Evolutionary conservation across 2,113 vertebrate species (phyloP).

Genomic region (Catharus bicknelli): DNA sequence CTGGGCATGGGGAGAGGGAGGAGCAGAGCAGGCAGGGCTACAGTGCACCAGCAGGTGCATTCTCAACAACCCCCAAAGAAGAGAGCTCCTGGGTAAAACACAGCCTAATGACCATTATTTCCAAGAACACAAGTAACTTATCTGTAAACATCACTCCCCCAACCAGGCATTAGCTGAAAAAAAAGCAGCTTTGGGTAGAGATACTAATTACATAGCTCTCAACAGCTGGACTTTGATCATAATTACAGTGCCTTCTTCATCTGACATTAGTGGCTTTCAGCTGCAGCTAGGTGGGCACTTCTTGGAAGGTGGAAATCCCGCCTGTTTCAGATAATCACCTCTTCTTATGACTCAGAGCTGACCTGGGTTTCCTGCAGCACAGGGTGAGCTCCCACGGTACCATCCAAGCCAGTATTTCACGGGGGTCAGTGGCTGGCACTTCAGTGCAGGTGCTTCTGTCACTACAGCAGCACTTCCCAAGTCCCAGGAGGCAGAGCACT

Average conservation of each 20-base stretch:
- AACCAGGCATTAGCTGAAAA: conserved; percentile 8
- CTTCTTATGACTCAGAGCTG: conserved; percentile 16
- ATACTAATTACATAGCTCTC: conserved; percentile 52
- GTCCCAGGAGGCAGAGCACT: not conserved
- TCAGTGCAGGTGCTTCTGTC: not conserved
- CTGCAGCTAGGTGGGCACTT: conserved; percentile 22
- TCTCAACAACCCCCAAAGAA: not conserved
- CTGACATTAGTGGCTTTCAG: conserved; percentile 31
- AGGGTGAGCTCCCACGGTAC: not conserved
- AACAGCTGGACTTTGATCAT: conserved; percentile 67
- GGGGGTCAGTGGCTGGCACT: not conserved
- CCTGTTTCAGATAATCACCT: not conserved
- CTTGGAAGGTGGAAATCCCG: conserved; percentile 38
- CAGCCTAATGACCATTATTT: conserved; percentile 56
- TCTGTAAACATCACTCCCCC: conserved; percentile 56
- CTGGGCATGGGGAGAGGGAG: not conserved
- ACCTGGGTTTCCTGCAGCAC: not conserved
- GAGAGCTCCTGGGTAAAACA: not conserved
- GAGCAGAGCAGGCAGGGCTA: not conserved
- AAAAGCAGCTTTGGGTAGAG: not conserved
- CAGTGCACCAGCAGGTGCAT: conserved; percentile 32
- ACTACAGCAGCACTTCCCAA: not conserved
- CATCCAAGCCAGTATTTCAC: not conserved
- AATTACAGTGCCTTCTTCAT: conserved; percentile 49
- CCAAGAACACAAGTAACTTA: conserved; percentile 57